Evolutionary conservation across 2,797 vertebrate species (phyloP), one percentile per base, ranked within the genome.

Genomic region (Garrulus glandarius): DNA sequence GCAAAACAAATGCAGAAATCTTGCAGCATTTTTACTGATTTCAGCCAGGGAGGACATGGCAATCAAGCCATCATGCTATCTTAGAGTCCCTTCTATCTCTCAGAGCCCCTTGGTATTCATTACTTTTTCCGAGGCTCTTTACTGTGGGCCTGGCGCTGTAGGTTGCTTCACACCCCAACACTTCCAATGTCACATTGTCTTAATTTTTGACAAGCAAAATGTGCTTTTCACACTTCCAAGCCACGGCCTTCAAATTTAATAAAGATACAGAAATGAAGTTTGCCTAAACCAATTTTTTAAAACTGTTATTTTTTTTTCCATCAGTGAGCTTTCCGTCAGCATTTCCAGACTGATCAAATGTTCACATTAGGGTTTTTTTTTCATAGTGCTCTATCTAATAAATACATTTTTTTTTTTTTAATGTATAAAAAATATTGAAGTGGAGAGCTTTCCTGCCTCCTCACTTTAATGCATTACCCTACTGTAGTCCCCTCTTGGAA

Each of bases 1-100:
- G 57, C 27, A 86, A 78, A 86, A 86, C 9, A 68, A 23, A 75
- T 13, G 30, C 39, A 67, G 47, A 88, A 85, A 91, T n/a, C 64
- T 92, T 78, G 60, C 65, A 75, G 57, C 11, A 76, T 72, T 93
- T 96, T 75, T 78, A 84, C 44, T 24, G 27, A 85, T 74, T 68
- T 69, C 52, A 59, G 52, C 53, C 41, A 85, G 49, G 36, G 36
- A 84, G 27, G 27, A 80, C 13, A 41, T 11, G 21, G 55, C 24
- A 78, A 74, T 87, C 49, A 83, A 84, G 29, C 6, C 17, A 81
- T 52, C 36, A 47, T 0, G 2, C 36, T 21, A 30, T 55, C 50
- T 32, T 61, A 44, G 61, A 75, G 36, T 60, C 37, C 20, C 7
- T 7, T 65, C 32, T 68, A 34, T 20, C 53, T 53, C 29, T 61